These are phyloP conservation scores for Saimiri boliviensis DNA, from an alignment of 2,113 vertebrate genomes.

Conservation along the genomic window DNA sequence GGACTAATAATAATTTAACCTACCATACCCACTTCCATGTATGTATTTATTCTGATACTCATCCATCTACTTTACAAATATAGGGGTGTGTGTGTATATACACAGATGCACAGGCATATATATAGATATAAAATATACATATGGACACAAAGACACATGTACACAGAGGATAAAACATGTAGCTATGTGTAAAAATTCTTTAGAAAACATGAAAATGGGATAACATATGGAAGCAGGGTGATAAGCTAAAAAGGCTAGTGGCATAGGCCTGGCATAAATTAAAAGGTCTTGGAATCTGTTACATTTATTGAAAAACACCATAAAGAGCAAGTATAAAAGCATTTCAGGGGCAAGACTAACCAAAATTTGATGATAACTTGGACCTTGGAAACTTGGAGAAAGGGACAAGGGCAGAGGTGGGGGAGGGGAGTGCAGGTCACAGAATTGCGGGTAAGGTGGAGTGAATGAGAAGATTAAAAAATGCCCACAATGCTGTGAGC, in stretches of 20 bases:
- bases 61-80: neutral
- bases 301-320: neutral
- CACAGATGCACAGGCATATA: neutral
- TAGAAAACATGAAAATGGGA: neutral
- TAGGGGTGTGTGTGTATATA: neutral
- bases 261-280: neutral
- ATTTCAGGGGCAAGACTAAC: neutral
- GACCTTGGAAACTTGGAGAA: neutral
- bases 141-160: neutral
- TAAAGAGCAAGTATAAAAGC: neutral
- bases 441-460: neutral
- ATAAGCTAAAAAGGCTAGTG: neutral
- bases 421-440: no score
- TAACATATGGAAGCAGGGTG: neutral
- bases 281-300: neutral
- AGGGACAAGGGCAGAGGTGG: no score
- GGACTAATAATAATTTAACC: neutral
- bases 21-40: neutral
- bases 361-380: neutral
- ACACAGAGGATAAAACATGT: neutral
- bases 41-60: neutral
- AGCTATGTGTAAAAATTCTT: neutral
- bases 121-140: neutral
- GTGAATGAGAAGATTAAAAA: neutral
- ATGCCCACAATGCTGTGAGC: neutral